Evolutionary conservation across 35 echinoderm and acorn worm genomes (phyloP), one percentile per base, ranked within the genome.

Genomic region (Apostichopus californicus): DNA sequence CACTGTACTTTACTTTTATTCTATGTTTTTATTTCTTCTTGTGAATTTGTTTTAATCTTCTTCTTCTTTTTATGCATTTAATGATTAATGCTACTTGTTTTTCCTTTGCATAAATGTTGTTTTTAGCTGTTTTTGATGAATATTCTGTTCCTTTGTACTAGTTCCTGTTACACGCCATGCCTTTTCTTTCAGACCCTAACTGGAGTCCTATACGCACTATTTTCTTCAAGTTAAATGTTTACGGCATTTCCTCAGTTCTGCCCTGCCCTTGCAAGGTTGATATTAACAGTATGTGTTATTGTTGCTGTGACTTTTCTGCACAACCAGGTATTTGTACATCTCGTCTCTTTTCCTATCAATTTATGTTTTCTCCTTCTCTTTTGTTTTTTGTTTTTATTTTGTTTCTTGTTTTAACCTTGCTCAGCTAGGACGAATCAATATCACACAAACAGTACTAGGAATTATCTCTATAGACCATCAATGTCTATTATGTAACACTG

Each of bases 171-270:
- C 23, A 15, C 52, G 53, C 73, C 18, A 52, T 91, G 54, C 77
- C 73, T 91, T 73, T 34, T 91, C 54, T 79, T 91, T 78, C 77
- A 91, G 89, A 77, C 89, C 52, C 89, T 26, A 91, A 54, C 13
- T 79, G 89, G 89, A 53, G 54, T 79, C 26, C 61, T 54, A 56
- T 77, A 66, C 89, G 77, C 56, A 77, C 46, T 57, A 15, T 91
- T 56, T 91, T 78, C 77, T 79, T 22, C 89, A 91, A 91, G 77
- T 54, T 79, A 24, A 91, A 91, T 91, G 89, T 91, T 77, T 59
- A 78, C 59, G 89, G 89, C 77, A 91, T 91, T 78, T 91, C 56
- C 73, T 91, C 72, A 79, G 11, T 78, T 79, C 14, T 91, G 13
- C 89, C 71, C 73, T 77, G 24, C 79, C 73, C 89, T 59, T 77